phyloP scores from a whole-genome alignment of 2,113 vertebrate species.

The Emydura subglobosa region DNA sequence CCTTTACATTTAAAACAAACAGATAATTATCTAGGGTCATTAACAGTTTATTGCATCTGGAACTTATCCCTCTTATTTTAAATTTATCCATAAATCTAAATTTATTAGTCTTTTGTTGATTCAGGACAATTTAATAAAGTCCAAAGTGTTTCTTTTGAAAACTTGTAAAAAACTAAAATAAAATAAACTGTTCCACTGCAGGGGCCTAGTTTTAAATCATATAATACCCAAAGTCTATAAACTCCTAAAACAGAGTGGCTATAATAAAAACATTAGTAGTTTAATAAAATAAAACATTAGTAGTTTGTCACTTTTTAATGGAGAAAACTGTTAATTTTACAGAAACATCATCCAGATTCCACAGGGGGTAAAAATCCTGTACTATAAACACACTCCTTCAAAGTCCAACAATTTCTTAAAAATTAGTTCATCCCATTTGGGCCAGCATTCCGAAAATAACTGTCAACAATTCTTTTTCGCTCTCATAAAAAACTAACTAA shows the following conservation, averaged over 20 bases:
- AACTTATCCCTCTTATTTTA: not conserved
- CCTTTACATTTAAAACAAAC: not conserved
- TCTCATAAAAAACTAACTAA: not conserved
- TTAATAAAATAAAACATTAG: too few species aligned
- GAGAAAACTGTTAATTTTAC: not conserved
- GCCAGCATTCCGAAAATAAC: not conserved
- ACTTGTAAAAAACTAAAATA: not conserved
- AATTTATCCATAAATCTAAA: not conserved
- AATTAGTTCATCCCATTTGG: not conserved
- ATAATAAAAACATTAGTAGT: too few species aligned
- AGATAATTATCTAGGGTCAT: not conserved
- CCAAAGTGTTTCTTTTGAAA: not conserved
- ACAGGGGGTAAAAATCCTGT: not conserved
- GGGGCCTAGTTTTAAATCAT: not conserved
- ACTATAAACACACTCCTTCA: too few species aligned
- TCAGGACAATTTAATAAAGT: not conserved
- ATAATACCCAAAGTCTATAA: not conserved
- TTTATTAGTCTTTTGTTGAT: not conserved
- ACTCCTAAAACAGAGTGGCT: too few species aligned
- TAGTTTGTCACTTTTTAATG: too few species aligned
- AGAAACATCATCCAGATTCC: not conserved
- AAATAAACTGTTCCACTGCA: too few species aligned
- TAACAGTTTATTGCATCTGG: not conserved
- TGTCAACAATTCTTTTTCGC: not conserved
- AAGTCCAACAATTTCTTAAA: too few species aligned